phyloP scores from a whole-genome alignment of 2,797 vertebrate genomes.

The Stomatorhinus walkeri region DNA sequence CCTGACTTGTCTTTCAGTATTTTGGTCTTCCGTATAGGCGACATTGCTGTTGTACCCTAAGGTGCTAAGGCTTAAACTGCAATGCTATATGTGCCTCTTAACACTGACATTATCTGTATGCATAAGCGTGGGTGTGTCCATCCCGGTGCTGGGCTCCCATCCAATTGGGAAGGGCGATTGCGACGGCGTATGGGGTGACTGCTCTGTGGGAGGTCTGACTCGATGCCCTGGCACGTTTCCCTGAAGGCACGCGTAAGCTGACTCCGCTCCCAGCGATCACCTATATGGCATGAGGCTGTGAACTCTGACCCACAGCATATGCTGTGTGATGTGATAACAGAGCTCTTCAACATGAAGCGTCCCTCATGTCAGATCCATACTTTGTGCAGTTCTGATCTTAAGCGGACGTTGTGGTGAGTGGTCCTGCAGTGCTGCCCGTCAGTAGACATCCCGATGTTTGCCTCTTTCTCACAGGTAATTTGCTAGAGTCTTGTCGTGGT shows the following conservation, averaged over 20 bases:
- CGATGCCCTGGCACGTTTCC: background rate
- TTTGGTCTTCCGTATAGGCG: background rate
- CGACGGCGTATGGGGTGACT: background rate
- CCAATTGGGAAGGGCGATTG: background rate
- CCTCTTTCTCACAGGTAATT: background rate
- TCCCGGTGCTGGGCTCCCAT: constrained; percentile 39
- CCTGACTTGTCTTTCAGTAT: background rate
- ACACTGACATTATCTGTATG: background rate
- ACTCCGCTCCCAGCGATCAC: background rate
- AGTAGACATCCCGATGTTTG: background rate
- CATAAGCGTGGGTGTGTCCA: background rate
- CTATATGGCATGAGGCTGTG: background rate
- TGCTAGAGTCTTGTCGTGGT: background rate
- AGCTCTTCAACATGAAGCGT: background rate
- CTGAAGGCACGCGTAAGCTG: background rate
- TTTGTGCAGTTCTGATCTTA: background rate
- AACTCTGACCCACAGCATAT: background rate
- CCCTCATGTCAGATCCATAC: background rate
- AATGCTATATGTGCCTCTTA: background rate
- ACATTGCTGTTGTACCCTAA: background rate
- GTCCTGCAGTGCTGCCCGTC: background rate
- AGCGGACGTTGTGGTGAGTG: background rate
- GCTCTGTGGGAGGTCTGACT: background rate
- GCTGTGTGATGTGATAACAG: background rate
- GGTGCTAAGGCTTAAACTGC: background rate